Percentiles rank a stretch among this genome's conserved stretches.
phyloP scores from a whole-genome alignment of 1,140 invertebrate species.

The Fopius arisanus region DNA sequence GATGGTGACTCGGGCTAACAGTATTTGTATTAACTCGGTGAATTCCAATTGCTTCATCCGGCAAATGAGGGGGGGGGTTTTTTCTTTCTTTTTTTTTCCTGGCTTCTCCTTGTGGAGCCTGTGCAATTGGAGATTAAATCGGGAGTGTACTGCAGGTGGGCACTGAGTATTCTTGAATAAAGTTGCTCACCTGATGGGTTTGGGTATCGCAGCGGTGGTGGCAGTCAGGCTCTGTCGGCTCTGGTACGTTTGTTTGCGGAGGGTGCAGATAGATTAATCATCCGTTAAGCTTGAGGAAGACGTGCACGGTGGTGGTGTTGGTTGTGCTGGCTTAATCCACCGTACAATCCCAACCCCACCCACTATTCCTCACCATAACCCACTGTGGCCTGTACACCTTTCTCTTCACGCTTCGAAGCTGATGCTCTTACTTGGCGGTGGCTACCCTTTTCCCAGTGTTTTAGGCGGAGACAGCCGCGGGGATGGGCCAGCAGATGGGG shows the following conservation, averaged over 20 bases:
- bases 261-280: constrained; percentile 60
- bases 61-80: too few relatives aligned
- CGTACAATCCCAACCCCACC: background rate
- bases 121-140: background rate
- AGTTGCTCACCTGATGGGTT: background rate
- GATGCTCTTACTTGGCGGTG: constrained; percentile 4
- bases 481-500: background rate
- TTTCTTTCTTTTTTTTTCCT: background rate
- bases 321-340: constrained; percentile 39
- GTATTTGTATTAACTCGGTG: background rate
- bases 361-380: background rate
- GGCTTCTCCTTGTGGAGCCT: background rate
- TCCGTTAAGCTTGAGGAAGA: constrained; percentile 56
- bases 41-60: background rate
- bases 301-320: constrained; percentile 42
- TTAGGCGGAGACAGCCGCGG: background rate
- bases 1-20: background rate
- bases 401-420: constrained; percentile 6
- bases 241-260: constrained; percentile 48
- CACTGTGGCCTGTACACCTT: background rate
- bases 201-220: background rate
- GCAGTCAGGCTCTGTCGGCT: background rate
- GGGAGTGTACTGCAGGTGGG: background rate
- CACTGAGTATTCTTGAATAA: background rate
- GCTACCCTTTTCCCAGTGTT: constrained; percentile 8